Evolutionary conservation across 2,113 vertebrate genomes (phyloP).

Genomic region (Odobenus rosmarus): DNA sequence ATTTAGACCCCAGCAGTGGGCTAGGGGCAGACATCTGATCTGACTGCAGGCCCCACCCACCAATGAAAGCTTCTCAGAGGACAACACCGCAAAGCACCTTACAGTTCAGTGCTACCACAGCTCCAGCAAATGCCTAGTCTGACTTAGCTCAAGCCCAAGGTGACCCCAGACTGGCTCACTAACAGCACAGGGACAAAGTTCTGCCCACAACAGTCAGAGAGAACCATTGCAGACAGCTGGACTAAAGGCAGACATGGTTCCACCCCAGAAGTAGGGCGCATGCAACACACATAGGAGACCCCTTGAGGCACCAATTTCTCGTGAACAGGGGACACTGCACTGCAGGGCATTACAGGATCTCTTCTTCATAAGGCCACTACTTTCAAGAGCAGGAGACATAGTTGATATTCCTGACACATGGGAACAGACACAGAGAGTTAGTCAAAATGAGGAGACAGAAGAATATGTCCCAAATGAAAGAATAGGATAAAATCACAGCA

Average conservation of each 20-base stretch:
- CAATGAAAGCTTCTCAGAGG: neutral
- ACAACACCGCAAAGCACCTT: neutral
- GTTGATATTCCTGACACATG: neutral
- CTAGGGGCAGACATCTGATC: neutral
- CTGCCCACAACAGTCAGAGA: neutral
- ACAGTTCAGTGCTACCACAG: neutral
- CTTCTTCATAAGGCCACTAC: neutral
- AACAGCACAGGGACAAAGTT: neutral
- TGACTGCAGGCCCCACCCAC: neutral
- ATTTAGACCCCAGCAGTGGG: neutral
- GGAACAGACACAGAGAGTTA: neutral
- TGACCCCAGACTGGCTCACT: neutral
- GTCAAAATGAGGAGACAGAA: neutral
- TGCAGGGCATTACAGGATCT: neutral
- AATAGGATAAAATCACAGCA: neutral
- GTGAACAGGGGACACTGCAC: neutral
- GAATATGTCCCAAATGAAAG: neutral
- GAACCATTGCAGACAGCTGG: neutral
- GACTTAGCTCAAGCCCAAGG: neutral
- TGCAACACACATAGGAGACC: neutral
- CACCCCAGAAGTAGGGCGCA: neutral
- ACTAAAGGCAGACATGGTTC: neutral
- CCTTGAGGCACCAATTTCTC: neutral
- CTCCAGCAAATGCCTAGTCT: neutral
- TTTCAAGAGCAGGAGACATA: neutral